These are phyloP conservation scores for Gorsachius magnificus DNA, from an alignment of 2,797 vertebrate genomes.

Conservation along the genomic window DNA sequence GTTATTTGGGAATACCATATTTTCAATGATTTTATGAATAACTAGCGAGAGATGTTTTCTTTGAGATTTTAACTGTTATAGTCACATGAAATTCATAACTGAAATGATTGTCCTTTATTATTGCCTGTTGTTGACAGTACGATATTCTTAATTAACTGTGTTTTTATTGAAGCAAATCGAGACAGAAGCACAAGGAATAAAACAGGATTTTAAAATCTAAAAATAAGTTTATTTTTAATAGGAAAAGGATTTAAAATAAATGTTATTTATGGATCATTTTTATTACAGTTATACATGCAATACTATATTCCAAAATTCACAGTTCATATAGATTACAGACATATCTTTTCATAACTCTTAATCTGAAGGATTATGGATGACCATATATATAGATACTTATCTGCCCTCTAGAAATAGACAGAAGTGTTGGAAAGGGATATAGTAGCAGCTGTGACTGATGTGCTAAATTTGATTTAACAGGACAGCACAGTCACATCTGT, in stretches of 20 bases:
- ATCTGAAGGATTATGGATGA: background rate
- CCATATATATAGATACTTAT: background rate
- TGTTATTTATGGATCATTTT: background rate
- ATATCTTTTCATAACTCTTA: background rate
- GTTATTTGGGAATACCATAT: background rate
- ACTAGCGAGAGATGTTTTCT: background rate
- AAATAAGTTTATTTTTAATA: background rate
- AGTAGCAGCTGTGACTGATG: background rate
- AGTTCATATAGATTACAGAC: background rate
- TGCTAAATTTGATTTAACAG: background rate
- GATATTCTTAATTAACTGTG: background rate
- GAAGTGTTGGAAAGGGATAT: background rate
- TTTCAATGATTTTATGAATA: background rate
- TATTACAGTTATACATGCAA: background rate
- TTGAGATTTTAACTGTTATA: background rate
- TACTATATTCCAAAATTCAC: background rate
- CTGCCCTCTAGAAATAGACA: background rate
- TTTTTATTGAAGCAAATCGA: background rate
- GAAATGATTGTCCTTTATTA: background rate
- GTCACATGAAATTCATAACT: background rate
- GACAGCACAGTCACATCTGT: background rate
- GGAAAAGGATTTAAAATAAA: background rate
- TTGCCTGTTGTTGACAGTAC: background rate
- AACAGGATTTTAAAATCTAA: background rate
- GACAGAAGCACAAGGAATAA: background rate